Conservation (phyloP, 2,888 invertebrate genomes). For the Zygogramma bicolorata region DNA sequence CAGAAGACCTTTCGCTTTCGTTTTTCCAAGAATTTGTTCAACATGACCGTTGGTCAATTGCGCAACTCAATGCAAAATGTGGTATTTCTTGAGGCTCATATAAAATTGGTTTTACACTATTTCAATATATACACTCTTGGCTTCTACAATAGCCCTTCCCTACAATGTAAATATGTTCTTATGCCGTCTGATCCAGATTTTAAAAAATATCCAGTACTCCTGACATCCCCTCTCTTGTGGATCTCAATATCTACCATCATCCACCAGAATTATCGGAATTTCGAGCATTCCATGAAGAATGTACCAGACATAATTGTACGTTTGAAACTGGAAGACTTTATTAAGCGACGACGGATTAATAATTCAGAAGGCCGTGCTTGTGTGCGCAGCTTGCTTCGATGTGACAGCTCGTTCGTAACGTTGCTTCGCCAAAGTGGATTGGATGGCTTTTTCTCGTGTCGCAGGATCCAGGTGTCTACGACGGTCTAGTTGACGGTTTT, state of each 20-base stretch:
- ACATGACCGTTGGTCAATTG: too few species aligned
- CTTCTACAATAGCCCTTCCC: too few species aligned
- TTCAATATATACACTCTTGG: too few species aligned
- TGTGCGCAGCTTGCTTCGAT: slow-evolving; percentile 31
- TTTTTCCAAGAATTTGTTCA: too few species aligned
- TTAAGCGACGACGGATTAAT: slow-evolving; percentile 51
- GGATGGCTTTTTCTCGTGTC: slow-evolving; percentile 31
- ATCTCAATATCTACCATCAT: neutral
- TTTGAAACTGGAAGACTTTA: slow-evolving; percentile 54
- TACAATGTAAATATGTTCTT: too few species aligned
- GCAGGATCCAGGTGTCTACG: slow-evolving; percentile 24
- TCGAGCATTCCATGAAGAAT: slow-evolving; percentile 42
- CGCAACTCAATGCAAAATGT: too few species aligned
- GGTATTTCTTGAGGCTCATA: too few species aligned
- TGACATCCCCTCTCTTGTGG: too few species aligned
- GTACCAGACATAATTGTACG: slow-evolving; percentile 47
- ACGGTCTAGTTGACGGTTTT: slow-evolving; percentile 26
- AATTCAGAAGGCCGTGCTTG: slow-evolving; percentile 47
- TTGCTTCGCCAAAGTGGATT: slow-evolving; percentile 38
- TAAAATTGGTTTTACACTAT: too few species aligned
- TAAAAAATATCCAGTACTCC: too few species aligned
- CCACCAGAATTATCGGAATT: slow-evolving; percentile 25
- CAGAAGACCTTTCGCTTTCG: too few species aligned
- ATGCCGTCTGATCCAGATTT: too few species aligned
- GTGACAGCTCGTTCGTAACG: slow-evolving; percentile 38